A percentile compares a stretch with the other conserved stretches of the same genome.
Evolutionary conservation across 2,797 vertebrate species (phyloP).

Genomic region (Ptychobarbus kaznakovi): DNA sequence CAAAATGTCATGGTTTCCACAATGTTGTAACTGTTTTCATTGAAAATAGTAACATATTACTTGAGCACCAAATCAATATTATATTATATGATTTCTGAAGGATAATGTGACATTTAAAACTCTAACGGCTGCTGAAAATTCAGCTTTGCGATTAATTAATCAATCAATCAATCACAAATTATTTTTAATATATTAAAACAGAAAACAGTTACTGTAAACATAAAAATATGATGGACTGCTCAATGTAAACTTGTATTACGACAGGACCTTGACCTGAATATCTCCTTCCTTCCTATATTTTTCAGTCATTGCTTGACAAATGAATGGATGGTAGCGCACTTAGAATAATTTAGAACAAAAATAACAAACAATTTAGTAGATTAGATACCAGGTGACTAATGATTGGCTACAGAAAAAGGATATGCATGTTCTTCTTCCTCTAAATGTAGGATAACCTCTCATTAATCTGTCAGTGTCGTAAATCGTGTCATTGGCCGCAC

Average conservation of each 20-base stretch:
- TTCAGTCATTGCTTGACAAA: conserved; percentile 23
- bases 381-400: conserved; percentile 58
- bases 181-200: background rate
- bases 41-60: background rate
- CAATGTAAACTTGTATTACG: background rate
- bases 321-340: conserved; percentile 4
- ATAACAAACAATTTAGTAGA: conserved; percentile 9
- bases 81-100: background rate
- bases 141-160: too few species aligned
- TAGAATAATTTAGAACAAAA: conserved; percentile 21
- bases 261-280: background rate
- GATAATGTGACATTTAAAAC: background rate
- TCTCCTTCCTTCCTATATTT: conserved; percentile 10
- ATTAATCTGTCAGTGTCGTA: conserved; percentile 68
- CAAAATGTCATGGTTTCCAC: background rate
- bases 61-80: background rate
- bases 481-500: conserved; percentile 65
- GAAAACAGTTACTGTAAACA: background rate
- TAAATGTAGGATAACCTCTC: conserved; percentile 55
- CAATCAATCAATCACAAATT: too few species aligned
- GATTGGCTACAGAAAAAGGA: conserved; percentile 53
- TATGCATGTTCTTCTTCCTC: conserved; percentile 51
- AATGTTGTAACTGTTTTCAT: background rate
- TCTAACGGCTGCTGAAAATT: background rate
- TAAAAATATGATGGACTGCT: background rate